Evolutionary conservation across 2,888 invertebrate species (phyloP), one percentile per base, ranked within the genome.

Genomic region (Chaitophorus viminalis): DNA sequence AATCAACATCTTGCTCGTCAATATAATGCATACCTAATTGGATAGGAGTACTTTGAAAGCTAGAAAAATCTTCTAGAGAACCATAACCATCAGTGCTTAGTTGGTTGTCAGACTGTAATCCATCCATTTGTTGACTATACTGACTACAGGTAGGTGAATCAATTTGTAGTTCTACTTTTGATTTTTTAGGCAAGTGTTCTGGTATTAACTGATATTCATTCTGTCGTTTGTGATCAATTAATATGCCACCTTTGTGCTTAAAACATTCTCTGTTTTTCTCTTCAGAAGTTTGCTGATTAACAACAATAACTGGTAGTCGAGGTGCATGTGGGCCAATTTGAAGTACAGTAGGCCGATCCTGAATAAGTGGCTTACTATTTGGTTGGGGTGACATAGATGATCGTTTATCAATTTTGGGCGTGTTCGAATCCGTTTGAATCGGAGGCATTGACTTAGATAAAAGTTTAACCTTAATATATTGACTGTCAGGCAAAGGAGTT

Each of bases 391-490:
- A 76, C 17, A 54, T n/a, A 52, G 83, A 68, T 60, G 77, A 82
- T 25, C 72, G 68, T 74, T 88, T 85, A 68, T 82, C 60, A 3
- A 91, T 90, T 14, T 91, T 91, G 21, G 91, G 90, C 88, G 91
- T 90, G 36, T 90, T 91, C 2, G 91, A 91, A n/a, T 91, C 91
- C 9, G 91, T 88, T 4, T 90, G 88, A 0, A 91, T 90, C 3
- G 92, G 91, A 4, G 92, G 92, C 82, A 92, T 89, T 25, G 90
- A 90, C 82, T 91, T 91, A 5, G 92, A 91, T 18, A 91, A 90
- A 84, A 91, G 90, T 1, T 91, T 91, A 0, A 91, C 91, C 89
- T 91, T 92, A 14, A 90, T 90, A 65, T 90, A 91, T 87, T 92
- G 91, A 4, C 90, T 89, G 68, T 92, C 90, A 0, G 91, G 91